A percentile compares a stretch with the other conserved stretches of the same genome.
phyloP scores from a whole-genome alignment of 2,797 vertebrate species.

The Syndactyla subalaris region DNA sequence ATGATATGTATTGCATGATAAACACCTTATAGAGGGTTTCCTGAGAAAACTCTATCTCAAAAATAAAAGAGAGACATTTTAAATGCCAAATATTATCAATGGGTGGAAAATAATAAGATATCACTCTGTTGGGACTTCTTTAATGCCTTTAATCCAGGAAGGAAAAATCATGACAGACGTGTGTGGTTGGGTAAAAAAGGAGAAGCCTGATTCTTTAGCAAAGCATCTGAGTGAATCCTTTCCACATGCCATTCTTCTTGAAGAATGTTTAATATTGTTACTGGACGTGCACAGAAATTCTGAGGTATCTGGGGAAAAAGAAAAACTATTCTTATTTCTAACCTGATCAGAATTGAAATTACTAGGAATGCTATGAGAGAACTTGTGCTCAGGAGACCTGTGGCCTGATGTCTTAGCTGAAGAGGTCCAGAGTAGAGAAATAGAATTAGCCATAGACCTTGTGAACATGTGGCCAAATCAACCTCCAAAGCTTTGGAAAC shows the following conservation, averaged over 20 bases:
- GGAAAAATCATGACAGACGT: conserved; percentile 7
- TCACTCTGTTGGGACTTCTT: background rate
- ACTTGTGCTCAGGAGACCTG: background rate
- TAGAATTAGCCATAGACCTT: background rate
- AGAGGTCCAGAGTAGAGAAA: background rate
- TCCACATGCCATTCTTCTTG: background rate
- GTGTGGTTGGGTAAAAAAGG: background rate
- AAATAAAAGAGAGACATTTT: conserved; percentile 21
- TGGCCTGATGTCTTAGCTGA: background rate
- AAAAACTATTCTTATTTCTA: background rate
- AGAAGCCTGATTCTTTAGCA: background rate
- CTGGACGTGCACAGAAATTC: background rate
- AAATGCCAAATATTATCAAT: conserved; percentile 39
- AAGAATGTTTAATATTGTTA: background rate
- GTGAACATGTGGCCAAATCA: background rate
- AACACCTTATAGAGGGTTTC: background rate
- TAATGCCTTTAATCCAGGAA: conserved; percentile 12
- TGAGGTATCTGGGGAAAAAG: background rate
- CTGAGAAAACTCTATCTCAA: conserved; percentile 27
- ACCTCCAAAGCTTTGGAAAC: background rate
- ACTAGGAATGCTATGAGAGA: background rate
- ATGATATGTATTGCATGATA: conserved; percentile 35
- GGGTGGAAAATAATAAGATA: conserved; percentile 27
- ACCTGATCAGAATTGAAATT: background rate
- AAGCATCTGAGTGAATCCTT: background rate